Evolutionary conservation across 2,888 invertebrate species (phyloP), one percentile per base, ranked within the genome.

Genomic region (Scelioninae gen. 1): DNA sequence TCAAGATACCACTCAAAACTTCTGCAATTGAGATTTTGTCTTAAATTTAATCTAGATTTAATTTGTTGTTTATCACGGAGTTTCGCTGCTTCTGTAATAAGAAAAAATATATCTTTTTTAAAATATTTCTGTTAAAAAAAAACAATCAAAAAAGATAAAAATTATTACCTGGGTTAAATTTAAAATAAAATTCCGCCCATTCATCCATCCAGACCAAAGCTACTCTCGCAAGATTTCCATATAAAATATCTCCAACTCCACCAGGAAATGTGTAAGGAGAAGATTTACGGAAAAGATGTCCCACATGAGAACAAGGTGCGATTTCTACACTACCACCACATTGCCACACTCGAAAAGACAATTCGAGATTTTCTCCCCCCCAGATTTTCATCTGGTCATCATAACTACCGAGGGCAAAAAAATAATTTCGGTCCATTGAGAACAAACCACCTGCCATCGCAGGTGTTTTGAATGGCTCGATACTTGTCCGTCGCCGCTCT

Each of bases 151-250:
- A n/a, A n/a, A n/a, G n/a, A n/a, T n/a, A n/a, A n/a, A n/a, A 6
- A 53, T n/a, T 34, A 45, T 60, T 87, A 93, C 94, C 93, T 56
- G 94, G 95, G 89, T 97, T 97, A 87, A 97, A 96, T 90, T 96
- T 96, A 91, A 97, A 97, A 89, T 96, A 97, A 92, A 98, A 98
- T 83, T 97, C 96, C 10, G 97, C 96, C 96, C 98, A 99, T 71
- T 99, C 97, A 90, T 99, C 99, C 97, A 99, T 97, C 99, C 99
- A 99, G 0, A 99, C 99, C 1, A 96, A 94, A 0, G 98, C 98
- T 0, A 98, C 98, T 76, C 99, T 93, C 0, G 98, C 98, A 40
- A 98, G 93, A 93, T 99, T 99, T 0, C 96, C 94, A 86, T 97
- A 96, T 0, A 99, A 93, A n/a, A 97, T 96, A 86, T 96, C 96